Evolutionary conservation across 2,888 invertebrate genomes (phyloP).

Genomic region (Eudasyphora cyanicolor): DNA sequence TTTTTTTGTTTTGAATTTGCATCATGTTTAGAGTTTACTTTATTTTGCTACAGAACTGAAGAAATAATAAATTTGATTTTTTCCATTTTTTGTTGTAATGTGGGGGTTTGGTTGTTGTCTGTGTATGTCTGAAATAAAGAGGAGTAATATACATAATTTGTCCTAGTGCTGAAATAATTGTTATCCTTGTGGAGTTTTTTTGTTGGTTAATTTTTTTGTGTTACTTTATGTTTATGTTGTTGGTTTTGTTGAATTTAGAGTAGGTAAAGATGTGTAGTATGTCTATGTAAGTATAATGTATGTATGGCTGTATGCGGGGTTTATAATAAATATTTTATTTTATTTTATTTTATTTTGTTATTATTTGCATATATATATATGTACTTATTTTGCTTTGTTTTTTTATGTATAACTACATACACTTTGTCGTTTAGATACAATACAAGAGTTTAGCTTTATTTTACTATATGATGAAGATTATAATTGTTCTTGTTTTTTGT

Average conservation of each 20-base stretch:
- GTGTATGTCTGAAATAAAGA: neutral
- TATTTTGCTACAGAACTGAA: neutral
- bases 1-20: constrained; percentile 4
- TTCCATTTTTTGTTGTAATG: neutral
- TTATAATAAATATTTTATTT: constrained; percentile 11
- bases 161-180: constrained; percentile 57
- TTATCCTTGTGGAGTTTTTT: constrained; percentile 31
- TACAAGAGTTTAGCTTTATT: constrained; percentile 4
- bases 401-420: constrained; percentile 31
- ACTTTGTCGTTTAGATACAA: constrained; percentile 20
- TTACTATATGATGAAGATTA: neutral
- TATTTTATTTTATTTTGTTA: neutral
- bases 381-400: constrained; percentile 16
- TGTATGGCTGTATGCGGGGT: constrained; percentile 6
- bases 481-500: constrained; percentile 5
- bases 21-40: neutral
- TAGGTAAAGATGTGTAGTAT: constrained; percentile 1
- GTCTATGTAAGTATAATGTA: constrained; percentile 25
- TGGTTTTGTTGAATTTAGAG: neutral
- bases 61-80: too few relatives aligned
- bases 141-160: constrained; percentile 57
- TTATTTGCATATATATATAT: constrained; percentile 30
- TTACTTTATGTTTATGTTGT: too few relatives aligned
- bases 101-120: neutral
- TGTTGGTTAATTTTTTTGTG: neutral